Percentiles rank a stretch among this genome's conserved stretches.
These are phyloP conservation scores for Seriola aureovittata DNA, from an alignment of 2,113 vertebrate genomes.

Conservation along the genomic window DNA sequence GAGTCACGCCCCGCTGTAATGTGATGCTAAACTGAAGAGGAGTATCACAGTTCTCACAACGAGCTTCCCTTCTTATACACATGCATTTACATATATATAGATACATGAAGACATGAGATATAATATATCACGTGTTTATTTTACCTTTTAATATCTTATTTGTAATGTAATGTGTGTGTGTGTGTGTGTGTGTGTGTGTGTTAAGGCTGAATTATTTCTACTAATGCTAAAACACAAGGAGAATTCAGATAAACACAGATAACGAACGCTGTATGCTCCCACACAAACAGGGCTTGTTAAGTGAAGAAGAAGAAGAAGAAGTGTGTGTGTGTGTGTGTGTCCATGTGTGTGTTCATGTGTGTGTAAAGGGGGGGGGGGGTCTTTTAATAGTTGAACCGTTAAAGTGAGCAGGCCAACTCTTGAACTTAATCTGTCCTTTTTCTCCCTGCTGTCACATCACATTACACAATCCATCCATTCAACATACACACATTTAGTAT, in stretches of 20 bases:
- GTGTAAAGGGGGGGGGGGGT: background rate
- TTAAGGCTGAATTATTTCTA: too few species aligned
- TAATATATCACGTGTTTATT: too few species aligned
- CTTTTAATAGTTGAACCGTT: slow-evolving; percentile 38
- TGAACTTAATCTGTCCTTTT: slow-evolving; percentile 60
- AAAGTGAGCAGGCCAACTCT: slow-evolving; percentile 42
- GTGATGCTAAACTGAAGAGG: slow-evolving; percentile 22
- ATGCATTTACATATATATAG: too few species aligned
- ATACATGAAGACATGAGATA: too few species aligned
- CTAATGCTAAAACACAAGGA: background rate
- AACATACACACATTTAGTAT: slow-evolving; percentile 11
- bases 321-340: slow-evolving; percentile 10
- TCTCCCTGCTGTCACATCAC: slow-evolving; percentile 40
- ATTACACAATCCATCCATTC: slow-evolving; percentile 56
- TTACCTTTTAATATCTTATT: too few species aligned
- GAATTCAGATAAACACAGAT: slow-evolving; percentile 4
- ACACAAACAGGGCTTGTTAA: slow-evolving; percentile 9
- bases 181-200: too few species aligned
- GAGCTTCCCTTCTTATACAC: background rate
- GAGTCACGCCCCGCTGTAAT: slow-evolving; percentile 2
- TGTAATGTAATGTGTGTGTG: too few species aligned
- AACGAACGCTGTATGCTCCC: background rate
- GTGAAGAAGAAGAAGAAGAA: background rate
- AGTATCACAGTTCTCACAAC: background rate
- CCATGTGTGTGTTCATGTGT: background rate